Evolutionary conservation across 2,797 vertebrate genomes (phyloP).

Genomic region (Borostomias antarcticus): DNA sequence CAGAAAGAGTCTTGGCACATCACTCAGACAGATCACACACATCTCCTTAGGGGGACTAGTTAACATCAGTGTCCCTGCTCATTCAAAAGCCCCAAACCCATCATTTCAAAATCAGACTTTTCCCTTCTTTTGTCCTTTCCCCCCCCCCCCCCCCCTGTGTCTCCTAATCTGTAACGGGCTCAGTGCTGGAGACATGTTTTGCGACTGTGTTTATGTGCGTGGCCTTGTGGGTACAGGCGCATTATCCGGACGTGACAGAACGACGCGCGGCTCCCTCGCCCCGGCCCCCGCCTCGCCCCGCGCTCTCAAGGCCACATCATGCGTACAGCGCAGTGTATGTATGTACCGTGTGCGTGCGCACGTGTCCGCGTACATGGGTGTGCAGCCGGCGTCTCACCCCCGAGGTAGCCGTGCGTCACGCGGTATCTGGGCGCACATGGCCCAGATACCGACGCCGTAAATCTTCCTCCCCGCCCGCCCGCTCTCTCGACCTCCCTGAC

Average conservation of each 20-base stretch:
- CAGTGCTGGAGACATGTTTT: constrained; percentile 53
- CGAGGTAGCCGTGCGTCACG: constrained; percentile 33
- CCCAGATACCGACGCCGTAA: constrained; percentile 29
- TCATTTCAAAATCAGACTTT: no score
- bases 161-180: no score
- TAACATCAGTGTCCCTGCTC: no score
- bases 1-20: no score
- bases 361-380: constrained; percentile 1
- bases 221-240: constrained; percentile 51
- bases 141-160: background rate
- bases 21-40: no score
- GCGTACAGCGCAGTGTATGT: no score
- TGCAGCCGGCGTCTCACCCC: constrained; percentile 5
- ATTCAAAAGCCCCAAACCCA: no score
- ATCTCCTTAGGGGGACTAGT: no score
- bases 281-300: no score
- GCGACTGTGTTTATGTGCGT: constrained; percentile 29
- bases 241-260: no score
- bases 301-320: constrained; percentile 36
- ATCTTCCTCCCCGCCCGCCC: constrained; percentile 30
- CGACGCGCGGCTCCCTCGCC: no score
- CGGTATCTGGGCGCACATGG: constrained; percentile 12
- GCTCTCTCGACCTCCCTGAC: constrained; percentile 34
- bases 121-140: no score
- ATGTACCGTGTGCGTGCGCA: background rate